Evolutionary conservation across 2,797 vertebrate species (phyloP).

Genomic region (Leuciscus waleckii): DNA sequence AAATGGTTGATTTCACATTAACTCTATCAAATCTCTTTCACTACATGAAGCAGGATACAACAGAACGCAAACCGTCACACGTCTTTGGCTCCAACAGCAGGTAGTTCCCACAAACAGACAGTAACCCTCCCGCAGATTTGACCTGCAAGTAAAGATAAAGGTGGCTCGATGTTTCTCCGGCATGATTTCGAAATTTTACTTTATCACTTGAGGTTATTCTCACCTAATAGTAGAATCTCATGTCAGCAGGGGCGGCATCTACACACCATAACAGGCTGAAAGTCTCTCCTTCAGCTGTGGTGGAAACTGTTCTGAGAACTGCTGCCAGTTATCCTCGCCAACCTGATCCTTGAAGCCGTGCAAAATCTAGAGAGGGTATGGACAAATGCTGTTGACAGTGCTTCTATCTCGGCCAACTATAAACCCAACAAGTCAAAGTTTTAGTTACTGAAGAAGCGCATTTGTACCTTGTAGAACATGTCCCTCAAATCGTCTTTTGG

Average conservation of each 20-base stretch:
- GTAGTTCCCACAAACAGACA: conserved; percentile 84
- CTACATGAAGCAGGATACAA: conserved; percentile 61
- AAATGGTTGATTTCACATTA: conserved; percentile 60
- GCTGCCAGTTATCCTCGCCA: conserved; percentile 95
- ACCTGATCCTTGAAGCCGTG: conserved; percentile 97
- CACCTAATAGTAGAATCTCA: conserved; percentile 77
- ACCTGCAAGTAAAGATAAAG: conserved; percentile 72
- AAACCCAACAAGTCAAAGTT: neutral
- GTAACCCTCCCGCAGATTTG: conserved; percentile 85
- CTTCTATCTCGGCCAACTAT: neutral
- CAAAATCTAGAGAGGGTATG: conserved; percentile 80
- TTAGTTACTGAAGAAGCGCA: neutral
- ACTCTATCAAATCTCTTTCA: conserved; percentile 61
- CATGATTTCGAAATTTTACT: neutral
- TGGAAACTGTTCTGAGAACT: conserved; percentile 96
- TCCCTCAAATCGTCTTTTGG: conserved; percentile 94
- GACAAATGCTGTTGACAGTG: neutral
- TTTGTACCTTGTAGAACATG: conserved; percentile 94
- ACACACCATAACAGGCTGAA: conserved; percentile 93
- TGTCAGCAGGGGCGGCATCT: conserved; percentile 69
- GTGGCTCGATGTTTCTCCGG: neutral
- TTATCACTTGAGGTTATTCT: conserved; percentile 44
- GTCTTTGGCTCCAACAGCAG: conserved; percentile 78
- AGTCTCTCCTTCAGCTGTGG: conserved; percentile 92
- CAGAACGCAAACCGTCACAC: conserved; percentile 60